These are phyloP conservation scores for Sphaerolaimus hirsutus DNA, from an alignment of 2,888 invertebrate species.

Conservation along the genomic window DNA sequence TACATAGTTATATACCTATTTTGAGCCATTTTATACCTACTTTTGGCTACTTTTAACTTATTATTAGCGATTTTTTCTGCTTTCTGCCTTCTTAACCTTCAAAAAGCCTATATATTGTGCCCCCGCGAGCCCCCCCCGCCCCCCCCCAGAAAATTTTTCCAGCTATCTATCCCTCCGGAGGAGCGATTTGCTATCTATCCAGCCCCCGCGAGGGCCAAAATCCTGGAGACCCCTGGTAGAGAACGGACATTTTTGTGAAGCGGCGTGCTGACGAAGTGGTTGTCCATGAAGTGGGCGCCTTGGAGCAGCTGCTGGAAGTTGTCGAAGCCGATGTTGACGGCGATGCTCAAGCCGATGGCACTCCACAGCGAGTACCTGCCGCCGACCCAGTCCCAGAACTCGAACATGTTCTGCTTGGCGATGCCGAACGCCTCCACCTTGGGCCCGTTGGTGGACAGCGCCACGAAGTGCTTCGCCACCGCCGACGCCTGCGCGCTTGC, in stretches of 20 bases:
- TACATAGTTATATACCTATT: too few species aligned
- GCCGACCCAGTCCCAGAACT: slow-evolving; percentile 99
- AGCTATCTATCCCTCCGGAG: too few species aligned
- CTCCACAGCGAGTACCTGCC: slow-evolving; percentile 94
- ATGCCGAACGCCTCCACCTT: slow-evolving; percentile 95
- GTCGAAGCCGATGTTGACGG: slow-evolving; percentile 63
- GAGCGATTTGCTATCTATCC: too few species aligned
- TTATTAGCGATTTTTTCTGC: too few species aligned
- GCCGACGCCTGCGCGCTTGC: slow-evolving; percentile 30
- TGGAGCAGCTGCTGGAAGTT: slow-evolving; percentile 71
- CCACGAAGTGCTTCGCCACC: slow-evolving; percentile 92
- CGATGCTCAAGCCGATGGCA: slow-evolving; percentile 89
- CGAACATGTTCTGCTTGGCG: slow-evolving; percentile 89
- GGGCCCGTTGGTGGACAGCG: slow-evolving; percentile 70
- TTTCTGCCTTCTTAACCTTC: too few species aligned
- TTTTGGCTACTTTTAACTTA: too few species aligned
- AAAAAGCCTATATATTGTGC: too few species aligned
- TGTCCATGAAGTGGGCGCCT: slow-evolving; percentile 77
- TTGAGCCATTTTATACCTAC: too few species aligned
- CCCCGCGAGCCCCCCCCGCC: too few species aligned
- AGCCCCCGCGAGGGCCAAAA: too few species aligned
- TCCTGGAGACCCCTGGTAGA: too few species aligned
- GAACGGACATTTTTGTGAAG: slow-evolving; percentile 72
- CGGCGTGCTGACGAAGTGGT: slow-evolving; percentile 63
- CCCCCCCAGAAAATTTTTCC: too few species aligned